Evolutionary conservation across 2,113 vertebrate species (phyloP).

Genomic region (Scomber japonicus): DNA sequence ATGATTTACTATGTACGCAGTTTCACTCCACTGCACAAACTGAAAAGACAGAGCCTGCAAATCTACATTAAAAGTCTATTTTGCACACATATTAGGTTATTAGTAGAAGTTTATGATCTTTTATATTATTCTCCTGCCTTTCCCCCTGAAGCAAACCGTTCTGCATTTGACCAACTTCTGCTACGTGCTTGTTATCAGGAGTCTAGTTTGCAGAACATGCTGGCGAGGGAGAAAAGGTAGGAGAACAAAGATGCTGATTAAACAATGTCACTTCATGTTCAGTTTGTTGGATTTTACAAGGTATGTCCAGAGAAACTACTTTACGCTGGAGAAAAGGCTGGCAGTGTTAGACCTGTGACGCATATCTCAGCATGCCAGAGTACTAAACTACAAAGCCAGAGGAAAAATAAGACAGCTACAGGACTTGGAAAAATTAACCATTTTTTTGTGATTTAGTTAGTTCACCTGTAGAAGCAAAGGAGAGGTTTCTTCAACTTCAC

Average conservation of each 20-base stretch:
- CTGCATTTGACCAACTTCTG: neutral
- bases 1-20: neutral
- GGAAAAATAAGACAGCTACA: constrained; percentile 6
- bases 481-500: too few species aligned
- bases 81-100: neutral
- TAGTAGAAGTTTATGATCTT: neutral
- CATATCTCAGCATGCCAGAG: constrained; percentile 55
- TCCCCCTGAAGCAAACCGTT: neutral
- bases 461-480: too few species aligned
- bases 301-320: constrained; percentile 30
- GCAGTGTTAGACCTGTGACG: constrained; percentile 33
- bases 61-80: neutral
- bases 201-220: constrained; percentile 39
- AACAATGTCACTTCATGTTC: constrained; percentile 46
- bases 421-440: neutral
- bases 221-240: constrained; percentile 26
- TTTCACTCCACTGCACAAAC: neutral
- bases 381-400: constrained; percentile 35
- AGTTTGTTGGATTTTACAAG: constrained; percentile 1
- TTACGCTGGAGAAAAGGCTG: constrained; percentile 1
- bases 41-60: neutral
- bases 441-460: too few species aligned
- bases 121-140: neutral
- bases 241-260: constrained; percentile 70
- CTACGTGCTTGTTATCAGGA: constrained; percentile 46